phyloP scores from a whole-genome alignment of 2,888 invertebrate genomes.

The Asteroscopus sphinx region DNA sequence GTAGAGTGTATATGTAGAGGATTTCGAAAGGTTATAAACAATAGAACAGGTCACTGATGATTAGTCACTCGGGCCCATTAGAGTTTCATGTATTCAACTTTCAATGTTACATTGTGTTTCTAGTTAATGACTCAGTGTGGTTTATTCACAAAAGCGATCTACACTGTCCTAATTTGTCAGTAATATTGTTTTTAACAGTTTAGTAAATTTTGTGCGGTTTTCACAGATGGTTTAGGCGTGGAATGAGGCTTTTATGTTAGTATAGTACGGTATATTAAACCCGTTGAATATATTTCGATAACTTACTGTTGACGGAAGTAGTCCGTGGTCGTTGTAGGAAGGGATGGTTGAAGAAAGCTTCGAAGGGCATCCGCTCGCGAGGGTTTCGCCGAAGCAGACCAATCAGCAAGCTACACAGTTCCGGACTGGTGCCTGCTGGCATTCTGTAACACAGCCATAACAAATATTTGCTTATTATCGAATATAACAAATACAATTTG shows the following conservation, averaged over 20 bases:
- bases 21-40: constrained; percentile 61
- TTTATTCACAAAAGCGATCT: constrained; percentile 32
- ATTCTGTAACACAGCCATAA: constrained; percentile 91
- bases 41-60: constrained; percentile 55
- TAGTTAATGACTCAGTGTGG: constrained; percentile 40
- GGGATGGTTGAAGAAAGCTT: constrained; percentile 98
- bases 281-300: constrained; percentile 8
- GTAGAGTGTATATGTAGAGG: constrained; percentile 26
- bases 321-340: constrained; percentile 93
- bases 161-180: constrained; percentile 12
- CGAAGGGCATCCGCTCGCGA: constrained; percentile 98
- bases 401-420: constrained; percentile 95
- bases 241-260: constrained; percentile 22
- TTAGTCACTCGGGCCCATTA: constrained; percentile 64
- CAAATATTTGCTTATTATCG: constrained; percentile 4
- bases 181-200: constrained; percentile 14
- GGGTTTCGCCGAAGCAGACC: constrained; percentile 97
- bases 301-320: constrained; percentile 86
- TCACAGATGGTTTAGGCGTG: constrained; percentile 22
- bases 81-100: constrained; percentile 62
- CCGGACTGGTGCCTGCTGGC: constrained; percentile 97
- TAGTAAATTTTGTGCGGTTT: constrained; percentile 23
- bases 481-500: neutral
- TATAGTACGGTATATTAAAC: constrained; percentile 1
- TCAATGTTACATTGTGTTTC: constrained; percentile 50